Evolutionary conservation across 2,113 vertebrate species (phyloP).

Genomic region (Acrocephalus arundinaceus): DNA sequence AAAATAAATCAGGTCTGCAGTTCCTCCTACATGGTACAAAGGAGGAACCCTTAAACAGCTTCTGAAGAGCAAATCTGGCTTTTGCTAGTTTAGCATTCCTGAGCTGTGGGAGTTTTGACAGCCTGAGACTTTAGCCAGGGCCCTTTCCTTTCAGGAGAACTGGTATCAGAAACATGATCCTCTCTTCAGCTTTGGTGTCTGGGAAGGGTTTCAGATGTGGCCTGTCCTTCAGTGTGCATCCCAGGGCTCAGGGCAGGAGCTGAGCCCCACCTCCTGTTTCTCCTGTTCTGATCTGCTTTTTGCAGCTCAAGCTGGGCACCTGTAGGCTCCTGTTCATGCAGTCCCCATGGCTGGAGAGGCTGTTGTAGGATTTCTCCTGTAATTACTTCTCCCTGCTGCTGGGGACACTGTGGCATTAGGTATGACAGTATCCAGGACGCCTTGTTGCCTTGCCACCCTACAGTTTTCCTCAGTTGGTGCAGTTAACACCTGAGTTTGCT

Average conservation of each 20-base stretch:
- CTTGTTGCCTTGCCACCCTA: neutral
- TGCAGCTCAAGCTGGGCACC: neutral
- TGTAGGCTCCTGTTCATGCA: neutral
- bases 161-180: neutral
- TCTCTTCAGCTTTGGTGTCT: neutral
- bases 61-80: neutral
- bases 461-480: neutral
- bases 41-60: neutral
- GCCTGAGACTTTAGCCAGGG: neutral
- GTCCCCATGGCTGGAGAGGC: neutral
- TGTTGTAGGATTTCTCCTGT: neutral
- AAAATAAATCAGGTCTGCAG: neutral
- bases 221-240: neutral
- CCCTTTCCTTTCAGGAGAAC: neutral
- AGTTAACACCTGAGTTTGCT: neutral
- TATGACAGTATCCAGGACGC: neutral
- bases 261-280: neutral
- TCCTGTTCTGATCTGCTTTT: neutral
- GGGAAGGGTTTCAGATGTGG: neutral
- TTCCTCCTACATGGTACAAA: neutral
- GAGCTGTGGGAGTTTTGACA: neutral
- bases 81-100: slow-evolving; percentile 18
- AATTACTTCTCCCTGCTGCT: slow-evolving; percentile 52
- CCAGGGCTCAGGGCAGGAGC: neutral
- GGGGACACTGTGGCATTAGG: slow-evolving; percentile 56